Evolutionary conservation across 2,797 vertebrate species (phyloP), one percentile per base, ranked within the genome.

Genomic region (Thripadectes ignobilis): DNA sequence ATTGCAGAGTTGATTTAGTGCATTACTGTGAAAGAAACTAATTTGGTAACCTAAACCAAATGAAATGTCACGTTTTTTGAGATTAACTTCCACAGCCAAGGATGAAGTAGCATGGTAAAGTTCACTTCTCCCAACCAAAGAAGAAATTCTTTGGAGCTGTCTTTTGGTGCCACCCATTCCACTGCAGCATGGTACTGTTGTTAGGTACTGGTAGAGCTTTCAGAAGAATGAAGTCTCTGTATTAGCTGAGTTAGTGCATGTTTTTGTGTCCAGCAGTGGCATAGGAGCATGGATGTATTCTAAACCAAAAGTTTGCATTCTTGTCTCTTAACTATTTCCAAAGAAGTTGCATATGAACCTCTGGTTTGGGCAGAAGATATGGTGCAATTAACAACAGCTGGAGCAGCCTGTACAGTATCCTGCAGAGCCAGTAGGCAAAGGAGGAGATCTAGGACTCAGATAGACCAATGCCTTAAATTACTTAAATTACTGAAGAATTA

Each of bases 1-100:
- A 94, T 90, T 97, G 21, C 80, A 48, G 96, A 97, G 96, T 98
- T 98, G 97, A 97, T 98, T 98, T 98, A 98, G 97, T 98, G 94
- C 96, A 96, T 90, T 97, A 72, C 94, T 97, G 96, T 85, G 95
- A 96, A 97, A 96, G 95, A 96, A 98, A 84, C 97, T 97, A 93
- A 97, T 98, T 96, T 94, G 93, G 95, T 97, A 97, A 95, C 71
- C 68, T 88, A 74, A 57, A 76, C 43, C 81, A 92, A 95, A 89
- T 89, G 76, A 71, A 94, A 62, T n/a, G 12, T 74, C 16, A 66
- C 4, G 8, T 91, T 66, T 93, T 92, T 92, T 72, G 71, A 73
- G 62, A 58, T 67, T 39, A 69, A 75, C 57, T 90, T 71, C 74
- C 76, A 46, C 39, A 84, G 75, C 29, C 74, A 57, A 46, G 45